These are phyloP conservation scores for Zele albiditarsus DNA, from an alignment of 2,888 invertebrate species.

Conservation along the genomic window DNA sequence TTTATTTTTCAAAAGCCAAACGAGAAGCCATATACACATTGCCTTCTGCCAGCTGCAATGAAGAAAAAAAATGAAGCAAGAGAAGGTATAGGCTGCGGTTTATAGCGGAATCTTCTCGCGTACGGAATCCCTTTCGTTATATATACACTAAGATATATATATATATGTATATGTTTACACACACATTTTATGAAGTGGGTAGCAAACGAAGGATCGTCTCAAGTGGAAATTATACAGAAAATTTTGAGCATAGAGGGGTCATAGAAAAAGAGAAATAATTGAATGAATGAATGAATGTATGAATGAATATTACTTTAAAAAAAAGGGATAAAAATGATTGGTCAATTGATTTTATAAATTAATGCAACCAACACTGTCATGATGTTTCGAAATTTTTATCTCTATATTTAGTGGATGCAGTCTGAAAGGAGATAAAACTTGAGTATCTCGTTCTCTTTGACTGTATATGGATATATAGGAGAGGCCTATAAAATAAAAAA, in stretches of 20 bases:
- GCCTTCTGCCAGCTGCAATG: not conserved
- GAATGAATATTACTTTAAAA: too few relatives aligned
- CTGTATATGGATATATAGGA: slow-evolving; percentile 8
- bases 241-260: not conserved
- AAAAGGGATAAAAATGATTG: not conserved
- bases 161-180: not conserved
- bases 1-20: slow-evolving; percentile 8
- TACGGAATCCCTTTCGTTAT: not conserved
- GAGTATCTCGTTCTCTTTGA: slow-evolving; percentile 24
- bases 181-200: slow-evolving; percentile 1
- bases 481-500: not conserved
- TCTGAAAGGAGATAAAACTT: slow-evolving; percentile 2
- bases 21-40: not conserved
- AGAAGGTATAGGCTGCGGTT: slow-evolving; percentile 21
- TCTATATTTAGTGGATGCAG: not conserved
- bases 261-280: not conserved
- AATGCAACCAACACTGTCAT: not conserved
- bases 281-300: not conserved
- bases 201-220: slow-evolving; percentile 22
- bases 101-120: slow-evolving; percentile 24
- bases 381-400: not conserved
- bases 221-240: slow-evolving; percentile 21
- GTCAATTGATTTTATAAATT: not conserved
- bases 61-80: not conserved
- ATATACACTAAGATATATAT: slow-evolving; percentile 1